phyloP scores from a whole-genome alignment of 2,113 vertebrate species.

The Pedetes capensis region DNA sequence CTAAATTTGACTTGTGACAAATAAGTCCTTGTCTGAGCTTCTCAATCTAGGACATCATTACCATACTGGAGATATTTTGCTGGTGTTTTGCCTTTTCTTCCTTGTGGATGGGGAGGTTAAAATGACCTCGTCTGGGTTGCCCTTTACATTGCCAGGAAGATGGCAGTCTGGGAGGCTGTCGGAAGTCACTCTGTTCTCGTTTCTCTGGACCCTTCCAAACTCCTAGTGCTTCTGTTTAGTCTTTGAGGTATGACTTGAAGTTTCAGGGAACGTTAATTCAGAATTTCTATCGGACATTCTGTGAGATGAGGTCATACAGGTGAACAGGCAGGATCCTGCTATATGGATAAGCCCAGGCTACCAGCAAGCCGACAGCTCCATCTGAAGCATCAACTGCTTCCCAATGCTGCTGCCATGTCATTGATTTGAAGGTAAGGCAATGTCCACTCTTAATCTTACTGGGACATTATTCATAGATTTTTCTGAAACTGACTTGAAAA shows the following conservation, averaged over 20 bases:
- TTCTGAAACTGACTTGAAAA: neutral
- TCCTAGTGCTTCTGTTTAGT: neutral
- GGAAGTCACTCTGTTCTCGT: neutral
- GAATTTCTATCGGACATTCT: neutral
- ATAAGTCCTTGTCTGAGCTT: conserved; percentile 76
- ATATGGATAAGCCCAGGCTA: rapidly evolving
- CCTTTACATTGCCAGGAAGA: neutral
- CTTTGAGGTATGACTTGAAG: neutral
- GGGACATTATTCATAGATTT: neutral
- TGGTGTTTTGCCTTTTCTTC: conserved; percentile 42
- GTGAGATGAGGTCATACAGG: rapidly evolving
- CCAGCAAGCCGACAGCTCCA: neutral
- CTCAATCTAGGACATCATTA: conserved; percentile 71
- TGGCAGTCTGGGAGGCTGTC: neutral
- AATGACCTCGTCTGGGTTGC: neutral
- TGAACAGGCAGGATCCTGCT: neutral
- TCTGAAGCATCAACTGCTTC: neutral
- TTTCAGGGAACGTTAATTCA: neutral
- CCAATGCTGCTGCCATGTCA: neutral
- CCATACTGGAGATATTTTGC: conserved; percentile 39
- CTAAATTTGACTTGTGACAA: conserved; percentile 79
- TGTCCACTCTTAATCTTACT: neutral
- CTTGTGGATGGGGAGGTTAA: neutral
- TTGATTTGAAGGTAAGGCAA: neutral
- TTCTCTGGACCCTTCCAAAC: neutral